Evolutionary conservation across 64 coral and sea anemone genomes (phyloP).

Genomic region (Dendrophyllia cribrosa): DNA sequence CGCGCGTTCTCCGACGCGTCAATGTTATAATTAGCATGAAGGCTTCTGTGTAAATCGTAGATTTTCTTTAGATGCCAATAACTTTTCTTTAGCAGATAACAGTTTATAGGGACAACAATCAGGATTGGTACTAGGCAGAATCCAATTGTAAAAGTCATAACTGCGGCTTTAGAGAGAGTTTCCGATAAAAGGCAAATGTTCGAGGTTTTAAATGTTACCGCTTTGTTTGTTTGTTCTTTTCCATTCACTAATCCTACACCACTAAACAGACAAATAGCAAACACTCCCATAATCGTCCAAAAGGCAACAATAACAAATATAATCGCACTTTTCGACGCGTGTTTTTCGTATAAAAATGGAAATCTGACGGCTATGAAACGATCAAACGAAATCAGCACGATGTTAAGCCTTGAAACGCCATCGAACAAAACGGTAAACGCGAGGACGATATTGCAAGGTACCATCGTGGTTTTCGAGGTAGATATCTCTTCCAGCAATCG

Average conservation of each 20-base stretch:
- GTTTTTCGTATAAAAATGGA: slow-evolving; percentile 41
- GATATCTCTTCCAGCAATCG: slow-evolving; percentile 30
- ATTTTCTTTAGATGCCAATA: slow-evolving; percentile 59
- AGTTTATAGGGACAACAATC: slow-evolving; percentile 58
- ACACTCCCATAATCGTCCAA: slow-evolving; percentile 6
- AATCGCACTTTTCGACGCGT: background rate
- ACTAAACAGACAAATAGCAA: slow-evolving; percentile 36
- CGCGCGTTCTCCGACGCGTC: background rate
- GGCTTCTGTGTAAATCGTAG: background rate
- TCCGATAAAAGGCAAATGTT: slow-evolving; percentile 63
- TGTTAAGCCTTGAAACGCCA: slow-evolving; percentile 72
- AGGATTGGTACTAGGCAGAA: slow-evolving; percentile 62
- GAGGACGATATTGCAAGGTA: slow-evolving; percentile 47
- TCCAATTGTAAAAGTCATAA: slow-evolving; percentile 17
- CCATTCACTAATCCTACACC: slow-evolving; percentile 43
- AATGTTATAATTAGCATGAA: background rate
- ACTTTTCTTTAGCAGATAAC: slow-evolving; percentile 63
- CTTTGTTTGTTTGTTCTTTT: background rate
- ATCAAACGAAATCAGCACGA: slow-evolving; percentile 59
- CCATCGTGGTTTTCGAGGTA: background rate
- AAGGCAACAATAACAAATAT: background rate
- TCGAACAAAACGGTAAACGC: slow-evolving; percentile 65
- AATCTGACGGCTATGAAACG: slow-evolving; percentile 66
- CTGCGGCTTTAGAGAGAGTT: slow-evolving; percentile 26
- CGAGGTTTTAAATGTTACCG: background rate